phyloP scores from a whole-genome alignment of 1,140 invertebrate genomes.

The Papilio dardanus region DNA sequence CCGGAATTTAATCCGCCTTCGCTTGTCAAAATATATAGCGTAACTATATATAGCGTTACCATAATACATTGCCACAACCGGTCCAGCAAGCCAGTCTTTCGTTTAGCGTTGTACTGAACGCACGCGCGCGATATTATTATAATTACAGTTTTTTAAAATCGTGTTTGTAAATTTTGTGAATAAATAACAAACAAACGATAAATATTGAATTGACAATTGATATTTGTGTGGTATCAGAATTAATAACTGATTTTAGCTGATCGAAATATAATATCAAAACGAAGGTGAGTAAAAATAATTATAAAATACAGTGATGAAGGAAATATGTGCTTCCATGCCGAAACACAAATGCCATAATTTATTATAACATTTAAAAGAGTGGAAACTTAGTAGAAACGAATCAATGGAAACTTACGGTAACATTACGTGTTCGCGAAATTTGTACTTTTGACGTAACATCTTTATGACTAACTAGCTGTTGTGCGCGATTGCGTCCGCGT shows the following conservation, averaged over 20 bases:
- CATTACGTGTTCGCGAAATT: background rate
- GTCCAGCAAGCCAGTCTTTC: conserved; percentile 12
- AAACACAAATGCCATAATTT: too few relatives aligned
- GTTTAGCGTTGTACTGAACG: conserved; percentile 5
- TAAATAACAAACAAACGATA: conserved; percentile 7
- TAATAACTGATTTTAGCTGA: background rate
- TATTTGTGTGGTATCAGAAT: background rate
- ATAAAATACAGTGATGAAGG: too few relatives aligned
- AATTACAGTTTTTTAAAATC: background rate
- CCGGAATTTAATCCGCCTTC: background rate
- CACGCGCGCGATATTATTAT: conserved; percentile 1
- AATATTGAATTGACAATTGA: background rate
- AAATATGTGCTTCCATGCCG: too few relatives aligned
- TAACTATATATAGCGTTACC: conserved; percentile 6
- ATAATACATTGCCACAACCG: background rate
- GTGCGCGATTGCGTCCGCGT: too few relatives aligned
- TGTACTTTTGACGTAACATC: too few relatives aligned
- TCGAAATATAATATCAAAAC: background rate
- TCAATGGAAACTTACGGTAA: too few relatives aligned
- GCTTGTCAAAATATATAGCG: background rate
- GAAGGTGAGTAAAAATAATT: background rate
- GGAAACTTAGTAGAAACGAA: too few relatives aligned
- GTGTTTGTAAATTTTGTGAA: conserved; percentile 5
- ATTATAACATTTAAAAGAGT: too few relatives aligned
- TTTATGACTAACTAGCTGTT: too few relatives aligned